Percentiles rank a stretch among this genome's conserved stretches.
Conservation (phyloP, 2,113 vertebrate genomes). For the Thalassoma bifasciatum region DNA sequence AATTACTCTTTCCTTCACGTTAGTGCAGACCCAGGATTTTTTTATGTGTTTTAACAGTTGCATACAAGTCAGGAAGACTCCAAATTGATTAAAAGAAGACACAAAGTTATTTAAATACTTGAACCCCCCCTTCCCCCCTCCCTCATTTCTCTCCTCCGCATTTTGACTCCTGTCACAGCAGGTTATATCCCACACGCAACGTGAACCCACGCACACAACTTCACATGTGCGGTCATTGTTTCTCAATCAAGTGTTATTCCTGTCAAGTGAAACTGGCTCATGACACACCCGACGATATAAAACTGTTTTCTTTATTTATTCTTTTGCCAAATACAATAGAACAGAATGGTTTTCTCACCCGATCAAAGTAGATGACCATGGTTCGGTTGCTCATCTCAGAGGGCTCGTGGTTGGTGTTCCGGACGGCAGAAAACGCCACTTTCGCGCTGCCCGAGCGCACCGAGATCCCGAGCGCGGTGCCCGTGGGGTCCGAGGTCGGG, state of each 20-base stretch:
- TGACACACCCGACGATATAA: neutral
- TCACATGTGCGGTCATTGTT: neutral
- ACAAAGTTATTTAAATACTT: neutral
- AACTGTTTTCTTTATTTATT: neutral
- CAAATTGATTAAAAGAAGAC: neutral
- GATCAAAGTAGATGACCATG: slow-evolving; percentile 97
- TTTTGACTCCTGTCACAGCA: neutral
- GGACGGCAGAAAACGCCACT: slow-evolving; percentile 95
- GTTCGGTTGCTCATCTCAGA: slow-evolving; percentile 99
- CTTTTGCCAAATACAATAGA: neutral
- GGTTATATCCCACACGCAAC: neutral
- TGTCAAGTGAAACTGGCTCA: neutral
- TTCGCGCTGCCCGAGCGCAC: slow-evolving; percentile 96
- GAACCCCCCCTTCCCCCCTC: neutral
- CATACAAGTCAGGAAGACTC: too few relatives aligned
- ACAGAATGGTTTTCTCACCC: slow-evolving; percentile 81
- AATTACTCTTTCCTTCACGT: neutral
- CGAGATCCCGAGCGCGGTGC: slow-evolving; percentile 94
- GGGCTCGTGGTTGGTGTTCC: slow-evolving; percentile 98
- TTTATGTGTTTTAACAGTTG: too few relatives aligned
- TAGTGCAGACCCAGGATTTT: too few relatives aligned
- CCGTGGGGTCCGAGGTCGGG: slow-evolving; percentile 93
- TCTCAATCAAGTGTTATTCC: neutral
- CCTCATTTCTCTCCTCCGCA: neutral
- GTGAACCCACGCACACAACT: slow-evolving; percentile 12